phyloP scores from a whole-genome alignment of 2,113 vertebrate species.

The Nothocercus nigrocapillus region DNA sequence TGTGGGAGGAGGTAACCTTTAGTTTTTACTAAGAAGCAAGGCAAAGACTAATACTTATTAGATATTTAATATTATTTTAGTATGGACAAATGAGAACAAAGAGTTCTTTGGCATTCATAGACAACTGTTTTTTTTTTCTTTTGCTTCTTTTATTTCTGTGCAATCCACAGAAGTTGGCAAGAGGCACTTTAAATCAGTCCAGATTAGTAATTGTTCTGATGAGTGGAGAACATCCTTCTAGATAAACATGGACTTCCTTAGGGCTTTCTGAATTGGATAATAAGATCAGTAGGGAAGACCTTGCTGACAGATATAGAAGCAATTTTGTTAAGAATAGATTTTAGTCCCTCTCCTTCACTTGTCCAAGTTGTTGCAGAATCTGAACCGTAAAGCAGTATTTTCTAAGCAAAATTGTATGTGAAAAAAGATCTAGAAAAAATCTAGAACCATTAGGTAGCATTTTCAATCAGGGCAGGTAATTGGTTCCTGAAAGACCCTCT shows the following conservation, averaged over 20 bases:
- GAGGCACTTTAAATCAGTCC: background rate
- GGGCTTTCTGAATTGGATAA: background rate
- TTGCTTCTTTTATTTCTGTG: background rate
- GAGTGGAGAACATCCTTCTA: background rate
- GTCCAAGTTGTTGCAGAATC: background rate
- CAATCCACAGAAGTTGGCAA: background rate
- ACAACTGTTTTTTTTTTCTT: too few species aligned
- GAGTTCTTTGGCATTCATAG: background rate
- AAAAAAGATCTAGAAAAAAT: background rate
- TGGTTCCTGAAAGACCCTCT: background rate
- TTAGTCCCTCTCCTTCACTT: background rate
- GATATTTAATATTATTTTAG: background rate
- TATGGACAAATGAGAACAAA: background rate
- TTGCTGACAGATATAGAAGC: background rate
- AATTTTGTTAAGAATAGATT: background rate
- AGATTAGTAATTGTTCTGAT: background rate
- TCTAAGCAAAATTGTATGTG: background rate
- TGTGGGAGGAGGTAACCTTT: accelerated
- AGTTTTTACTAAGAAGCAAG: background rate
- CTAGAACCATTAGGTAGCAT: background rate
- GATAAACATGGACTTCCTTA: background rate
- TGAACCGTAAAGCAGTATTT: background rate
- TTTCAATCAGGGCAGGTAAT: background rate
- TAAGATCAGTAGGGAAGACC: background rate
- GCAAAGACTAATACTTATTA: background rate